Evolutionary conservation across 35 echinoderm and acorn worm genomes (phyloP).

Genomic region (Nesometra sesokonis): DNA sequence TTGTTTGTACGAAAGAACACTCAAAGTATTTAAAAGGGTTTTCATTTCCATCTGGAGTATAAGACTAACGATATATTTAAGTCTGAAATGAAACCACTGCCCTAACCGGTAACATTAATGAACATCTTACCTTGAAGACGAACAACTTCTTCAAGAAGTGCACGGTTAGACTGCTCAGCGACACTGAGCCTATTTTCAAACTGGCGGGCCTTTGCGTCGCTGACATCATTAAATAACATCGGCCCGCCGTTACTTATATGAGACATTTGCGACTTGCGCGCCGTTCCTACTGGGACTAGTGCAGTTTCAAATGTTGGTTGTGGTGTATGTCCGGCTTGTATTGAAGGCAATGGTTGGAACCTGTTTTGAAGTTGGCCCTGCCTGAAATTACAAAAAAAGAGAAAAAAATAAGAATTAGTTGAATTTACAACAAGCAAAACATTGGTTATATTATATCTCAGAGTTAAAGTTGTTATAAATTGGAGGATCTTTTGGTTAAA

Average conservation of each 20-base stretch:
- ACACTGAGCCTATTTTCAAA: slow-evolving; percentile 66
- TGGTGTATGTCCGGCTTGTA: not conserved
- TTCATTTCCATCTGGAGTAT: not conserved
- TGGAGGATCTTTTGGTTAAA: no score
- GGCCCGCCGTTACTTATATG: slow-evolving; percentile 22
- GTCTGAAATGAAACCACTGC: not conserved
- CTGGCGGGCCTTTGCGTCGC: slow-evolving; percentile 44
- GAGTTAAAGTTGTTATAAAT: no score
- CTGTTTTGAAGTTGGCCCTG: not conserved
- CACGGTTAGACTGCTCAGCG: slow-evolving; percentile 81
- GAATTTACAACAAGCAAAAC: no score
- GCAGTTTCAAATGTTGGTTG: not conserved
- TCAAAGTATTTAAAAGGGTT: no score
- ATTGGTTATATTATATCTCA: no score
- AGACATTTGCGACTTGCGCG: slow-evolving; percentile 45
- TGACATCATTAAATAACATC: slow-evolving; percentile 36
- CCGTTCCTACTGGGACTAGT: slow-evolving; percentile 47
- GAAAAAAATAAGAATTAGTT: no score
- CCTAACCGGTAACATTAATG: no score
- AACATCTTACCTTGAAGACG: slow-evolving; percentile 62
- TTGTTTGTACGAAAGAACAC: not conserved
- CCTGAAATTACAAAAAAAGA: not conserved
- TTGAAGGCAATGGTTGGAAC: not conserved
- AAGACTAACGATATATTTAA: not conserved
- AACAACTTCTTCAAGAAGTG: slow-evolving; percentile 80